Conservation (phyloP, 2,113 vertebrate genomes). For the Urocynchramus pylzowi region DNA sequence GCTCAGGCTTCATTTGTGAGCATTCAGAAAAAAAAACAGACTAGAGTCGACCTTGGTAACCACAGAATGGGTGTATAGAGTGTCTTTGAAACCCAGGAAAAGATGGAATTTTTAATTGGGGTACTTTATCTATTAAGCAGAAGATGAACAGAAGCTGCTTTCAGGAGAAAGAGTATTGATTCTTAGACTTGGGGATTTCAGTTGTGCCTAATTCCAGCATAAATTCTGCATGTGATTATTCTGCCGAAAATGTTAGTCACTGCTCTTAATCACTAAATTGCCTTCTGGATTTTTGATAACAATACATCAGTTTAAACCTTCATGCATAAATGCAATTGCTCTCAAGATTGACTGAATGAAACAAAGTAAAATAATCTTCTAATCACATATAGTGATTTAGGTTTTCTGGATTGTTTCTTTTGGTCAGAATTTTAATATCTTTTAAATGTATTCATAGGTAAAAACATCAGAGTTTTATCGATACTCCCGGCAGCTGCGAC, state of each 20-base stretch:
- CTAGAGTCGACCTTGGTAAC: background rate
- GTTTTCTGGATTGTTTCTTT: constrained; percentile 51
- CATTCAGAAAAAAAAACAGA: background rate
- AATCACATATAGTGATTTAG: constrained; percentile 16
- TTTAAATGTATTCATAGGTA: constrained; percentile 83
- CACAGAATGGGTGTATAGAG: background rate
- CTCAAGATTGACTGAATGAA: background rate
- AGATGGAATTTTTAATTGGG: background rate
- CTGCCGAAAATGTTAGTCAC: background rate
- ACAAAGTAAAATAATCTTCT: background rate
- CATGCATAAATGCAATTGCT: background rate
- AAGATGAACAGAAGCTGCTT: background rate
- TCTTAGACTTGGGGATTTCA: background rate
- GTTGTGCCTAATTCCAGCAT: background rate
- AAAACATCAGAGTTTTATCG: constrained; percentile 99
- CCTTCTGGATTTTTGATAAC: constrained; percentile 10
- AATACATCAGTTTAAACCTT: background rate
- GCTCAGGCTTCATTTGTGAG: background rate
- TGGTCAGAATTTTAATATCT: constrained; percentile 63
- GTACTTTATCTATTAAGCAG: background rate
- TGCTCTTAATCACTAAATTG: background rate
- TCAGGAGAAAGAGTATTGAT: background rate
- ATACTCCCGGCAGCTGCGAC: constrained; percentile 92
- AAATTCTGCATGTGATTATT: background rate
- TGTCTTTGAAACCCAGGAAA: background rate